phyloP scores from a whole-genome alignment of 2,797 vertebrate genomes.

The Harpagifer antarcticus region DNA sequence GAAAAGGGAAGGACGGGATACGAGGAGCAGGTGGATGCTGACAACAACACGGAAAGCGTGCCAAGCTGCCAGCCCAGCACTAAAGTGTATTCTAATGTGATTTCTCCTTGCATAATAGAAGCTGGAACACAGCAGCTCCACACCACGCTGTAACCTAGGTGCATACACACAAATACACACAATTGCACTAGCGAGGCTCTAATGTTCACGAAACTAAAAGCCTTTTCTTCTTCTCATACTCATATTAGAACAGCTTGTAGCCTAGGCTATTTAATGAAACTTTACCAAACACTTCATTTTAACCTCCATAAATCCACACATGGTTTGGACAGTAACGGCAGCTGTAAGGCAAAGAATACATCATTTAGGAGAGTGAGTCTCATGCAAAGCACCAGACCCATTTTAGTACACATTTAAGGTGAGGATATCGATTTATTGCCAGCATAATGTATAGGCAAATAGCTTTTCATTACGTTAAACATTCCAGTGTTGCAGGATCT shows the following conservation, averaged over 20 bases:
- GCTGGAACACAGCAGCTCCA: slow-evolving; percentile 58
- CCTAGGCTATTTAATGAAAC: slow-evolving; percentile 16
- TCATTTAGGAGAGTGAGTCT: not conserved
- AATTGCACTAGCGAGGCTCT: slow-evolving; percentile 13
- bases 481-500: not conserved
- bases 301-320: not conserved
- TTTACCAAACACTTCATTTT: not conserved
- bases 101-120: slow-evolving; percentile 78
- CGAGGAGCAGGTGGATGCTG: slow-evolving; percentile 61
- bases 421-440: not conserved
- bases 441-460: not conserved
- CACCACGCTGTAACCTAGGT: slow-evolving; percentile 36
- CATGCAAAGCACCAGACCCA: not conserved
- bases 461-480: not conserved
- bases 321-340: not conserved
- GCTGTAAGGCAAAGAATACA: not conserved
- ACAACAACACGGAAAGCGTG: slow-evolving; percentile 59
- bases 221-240: slow-evolving; percentile 12
- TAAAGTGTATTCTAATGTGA: slow-evolving; percentile 74
- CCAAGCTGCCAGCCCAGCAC: slow-evolving; percentile 39
- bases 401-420: not conserved
- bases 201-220: slow-evolving; percentile 14
- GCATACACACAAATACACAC: slow-evolving; percentile 13
- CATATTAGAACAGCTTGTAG: slow-evolving; percentile 12
- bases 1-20: slow-evolving; percentile 38